Evolutionary conservation across 2,888 invertebrate species (phyloP).

Genomic region (Hoplodrina ambigua): DNA sequence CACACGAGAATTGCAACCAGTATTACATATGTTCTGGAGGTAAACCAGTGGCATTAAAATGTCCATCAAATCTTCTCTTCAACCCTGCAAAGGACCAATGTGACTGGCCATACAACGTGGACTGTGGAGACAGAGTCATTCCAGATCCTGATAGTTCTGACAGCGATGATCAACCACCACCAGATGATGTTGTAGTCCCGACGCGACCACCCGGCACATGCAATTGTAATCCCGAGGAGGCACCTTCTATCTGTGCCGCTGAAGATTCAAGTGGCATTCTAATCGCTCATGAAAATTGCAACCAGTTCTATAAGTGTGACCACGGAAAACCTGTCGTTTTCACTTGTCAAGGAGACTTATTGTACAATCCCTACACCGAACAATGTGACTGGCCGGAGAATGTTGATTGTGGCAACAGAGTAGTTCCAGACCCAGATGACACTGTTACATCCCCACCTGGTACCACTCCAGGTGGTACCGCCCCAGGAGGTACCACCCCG

Average conservation of each 20-base stretch:
- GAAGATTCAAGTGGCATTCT: constrained; percentile 64
- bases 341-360: constrained; percentile 54
- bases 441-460: constrained; percentile 4
- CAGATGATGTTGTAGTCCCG: too few species aligned
- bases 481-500: constrained; percentile 1
- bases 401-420: constrained; percentile 67
- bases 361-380: constrained; percentile 66
- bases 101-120: constrained; percentile 71
- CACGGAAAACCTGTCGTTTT: constrained; percentile 62
- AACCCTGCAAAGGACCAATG: constrained; percentile 67
- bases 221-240: constrained; percentile 62
- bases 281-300: constrained; percentile 72
- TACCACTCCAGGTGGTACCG: constrained; percentile 6
- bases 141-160: background rate
- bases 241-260: constrained; percentile 66
- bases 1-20: constrained; percentile 73
- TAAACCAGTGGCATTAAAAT: constrained; percentile 59
- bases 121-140: constrained; percentile 66
- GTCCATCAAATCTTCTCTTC: constrained; percentile 62
- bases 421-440: constrained; percentile 48
- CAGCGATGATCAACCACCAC: too few species aligned
- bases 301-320: constrained; percentile 70
- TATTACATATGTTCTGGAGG: constrained; percentile 70
- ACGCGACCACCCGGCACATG: background rate
- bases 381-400: constrained; percentile 69